These are phyloP conservation scores for Pristionchus fissidentatus DNA, from an alignment of 2,888 invertebrate genomes.

Conservation along the genomic window DNA sequence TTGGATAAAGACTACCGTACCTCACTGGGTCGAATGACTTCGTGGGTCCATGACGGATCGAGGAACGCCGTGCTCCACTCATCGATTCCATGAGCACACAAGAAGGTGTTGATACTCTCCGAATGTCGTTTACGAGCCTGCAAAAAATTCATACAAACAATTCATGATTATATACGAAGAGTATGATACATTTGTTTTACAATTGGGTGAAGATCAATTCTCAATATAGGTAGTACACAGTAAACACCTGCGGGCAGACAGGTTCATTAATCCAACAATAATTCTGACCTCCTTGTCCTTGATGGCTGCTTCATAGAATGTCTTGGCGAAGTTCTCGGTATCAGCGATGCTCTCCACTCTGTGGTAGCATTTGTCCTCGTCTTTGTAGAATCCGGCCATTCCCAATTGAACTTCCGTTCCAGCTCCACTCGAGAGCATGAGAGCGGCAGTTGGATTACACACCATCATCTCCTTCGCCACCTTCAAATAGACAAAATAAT, in stretches of 20 bases:
- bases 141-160: not conserved
- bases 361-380: constrained; percentile 63
- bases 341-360: constrained; percentile 65
- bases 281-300: constrained; percentile 55
- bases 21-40: constrained; percentile 66
- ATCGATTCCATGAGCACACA: constrained; percentile 70
- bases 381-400: constrained; percentile 67
- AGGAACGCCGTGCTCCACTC: constrained; percentile 71
- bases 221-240: not conserved
- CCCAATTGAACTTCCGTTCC: constrained; percentile 69
- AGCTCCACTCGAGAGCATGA: constrained; percentile 68
- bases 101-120: constrained; percentile 61
- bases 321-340: constrained; percentile 64
- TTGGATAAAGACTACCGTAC: constrained; percentile 37
- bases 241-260: not conserved
- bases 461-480: constrained; percentile 70
- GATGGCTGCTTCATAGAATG: constrained; percentile 62
- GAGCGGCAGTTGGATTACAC: constrained; percentile 66
- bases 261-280: not conserved
- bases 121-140: constrained; percentile 51
- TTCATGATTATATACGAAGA: not conserved
- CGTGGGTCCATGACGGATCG: constrained; percentile 72
- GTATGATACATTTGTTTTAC: not conserved
- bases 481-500: not conserved
- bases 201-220: not conserved